Evolutionary conservation across 2,113 vertebrate species (phyloP), one percentile per base, ranked within the genome.

Genomic region (Camelus dromedarius): DNA sequence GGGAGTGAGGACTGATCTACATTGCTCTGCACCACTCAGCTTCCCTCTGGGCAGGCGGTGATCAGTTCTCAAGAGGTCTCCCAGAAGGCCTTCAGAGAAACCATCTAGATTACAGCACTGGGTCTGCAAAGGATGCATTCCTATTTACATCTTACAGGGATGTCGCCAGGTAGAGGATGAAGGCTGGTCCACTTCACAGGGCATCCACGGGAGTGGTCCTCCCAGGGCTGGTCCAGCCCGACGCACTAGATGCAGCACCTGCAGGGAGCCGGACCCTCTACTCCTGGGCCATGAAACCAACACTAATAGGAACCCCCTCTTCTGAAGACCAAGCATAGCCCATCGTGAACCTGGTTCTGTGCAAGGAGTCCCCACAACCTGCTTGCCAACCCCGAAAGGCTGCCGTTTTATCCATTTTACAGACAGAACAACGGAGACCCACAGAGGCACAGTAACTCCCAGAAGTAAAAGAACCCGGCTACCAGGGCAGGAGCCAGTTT

Each of bases 181-280:
- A 20, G 50, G 19, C 50, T 30, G 73, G 18, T 48, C 62, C 22
- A 0, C 5, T 60, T 20, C 76, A 60, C 18, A 0, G 1, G 28
- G 50, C 19, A 42, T 0, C 7, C 14, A 0, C 0, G 0, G 22
- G 2, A 46, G n/a, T 6, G 22, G 66, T 56, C 54, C 56, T 32
- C 83, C 8, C 6, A 5, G 69, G 48, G 50, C 52, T 2, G 4
- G 32, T 18, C 22, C 32, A 20, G 20, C 4, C 1, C 1, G 16
- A 70, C 28, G 18, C 8, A 1, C 54, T 1, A 19, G 42, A 56
- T 30, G 6, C 46, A 0, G 26, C 8, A 35, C 15, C 20, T 0
- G 2, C 0, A 4, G 75, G n/a, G 52, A 64, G 69, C 3, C 1
- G 0, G 14, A 9, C 35, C 8, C 92, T 81, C 24, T 14, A 13